These are phyloP conservation scores for Zaprionus inermis DNA, from an alignment of 1,140 invertebrate species.

Conservation along the genomic window DNA sequence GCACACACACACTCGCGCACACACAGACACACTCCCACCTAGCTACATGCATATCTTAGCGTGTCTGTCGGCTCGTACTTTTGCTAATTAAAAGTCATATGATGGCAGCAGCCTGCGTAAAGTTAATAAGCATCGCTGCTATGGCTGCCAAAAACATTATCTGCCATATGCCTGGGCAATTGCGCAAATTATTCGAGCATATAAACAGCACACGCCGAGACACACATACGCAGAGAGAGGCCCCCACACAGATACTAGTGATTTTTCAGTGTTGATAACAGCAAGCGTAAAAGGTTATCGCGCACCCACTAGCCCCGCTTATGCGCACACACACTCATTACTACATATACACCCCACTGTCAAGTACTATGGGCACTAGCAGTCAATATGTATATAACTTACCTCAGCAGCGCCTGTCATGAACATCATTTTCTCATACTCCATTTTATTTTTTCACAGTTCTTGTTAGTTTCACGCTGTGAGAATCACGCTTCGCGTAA, in stretches of 20 bases:
- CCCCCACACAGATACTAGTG: not conserved
- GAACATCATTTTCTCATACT: slow-evolving; percentile 79
- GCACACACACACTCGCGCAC: slow-evolving; percentile 20
- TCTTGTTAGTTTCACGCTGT: slow-evolving; percentile 34
- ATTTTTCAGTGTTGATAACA: slow-evolving; percentile 56
- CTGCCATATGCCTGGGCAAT: slow-evolving; percentile 47
- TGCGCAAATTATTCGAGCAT: slow-evolving; percentile 65
- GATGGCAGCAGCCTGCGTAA: slow-evolving; percentile 25
- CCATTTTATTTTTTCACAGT: slow-evolving; percentile 69
- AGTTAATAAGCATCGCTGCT: slow-evolving; percentile 52
- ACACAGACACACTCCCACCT: slow-evolving; percentile 10
- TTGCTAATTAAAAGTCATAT: slow-evolving; percentile 70
- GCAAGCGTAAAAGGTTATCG: slow-evolving; percentile 61
- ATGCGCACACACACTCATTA: not conserved
- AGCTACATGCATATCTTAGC: slow-evolving; percentile 33
- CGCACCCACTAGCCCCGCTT: slow-evolving; percentile 27
- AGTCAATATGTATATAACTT: slow-evolving; percentile 46
- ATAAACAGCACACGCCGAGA: slow-evolving; percentile 26
- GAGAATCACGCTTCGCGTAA: slow-evolving; percentile 31
- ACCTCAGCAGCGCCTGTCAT: slow-evolving; percentile 62
- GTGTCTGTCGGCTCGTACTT: slow-evolving; percentile 23
- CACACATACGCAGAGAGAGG: not conserved
- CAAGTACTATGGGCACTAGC: too few relatives aligned
- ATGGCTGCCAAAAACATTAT: slow-evolving; percentile 48
- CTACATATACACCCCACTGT: not conserved